These are phyloP conservation scores for Machimus atricapillus DNA, from an alignment of 2,888 invertebrate species.

Conservation along the genomic window DNA sequence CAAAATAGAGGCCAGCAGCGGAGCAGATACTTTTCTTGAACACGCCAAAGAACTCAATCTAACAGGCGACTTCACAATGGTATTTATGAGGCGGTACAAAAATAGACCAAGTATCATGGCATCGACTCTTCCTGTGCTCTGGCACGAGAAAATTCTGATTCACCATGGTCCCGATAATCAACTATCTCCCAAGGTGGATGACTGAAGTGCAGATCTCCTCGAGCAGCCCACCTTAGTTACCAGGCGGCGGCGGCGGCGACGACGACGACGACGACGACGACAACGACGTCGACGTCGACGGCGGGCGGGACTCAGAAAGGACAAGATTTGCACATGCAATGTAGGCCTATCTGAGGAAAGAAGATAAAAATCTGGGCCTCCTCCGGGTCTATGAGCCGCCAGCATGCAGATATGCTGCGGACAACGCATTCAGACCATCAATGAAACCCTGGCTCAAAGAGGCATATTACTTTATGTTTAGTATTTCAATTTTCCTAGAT, in stretches of 20 bases:
- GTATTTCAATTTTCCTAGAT: not conserved
- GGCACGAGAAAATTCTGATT: not conserved
- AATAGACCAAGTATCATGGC: slow-evolving; percentile 36
- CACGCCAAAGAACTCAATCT: slow-evolving; percentile 26
- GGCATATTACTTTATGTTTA: not conserved
- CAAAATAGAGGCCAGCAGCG: not conserved
- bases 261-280: too few relatives aligned
- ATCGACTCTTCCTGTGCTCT: slow-evolving; percentile 22
- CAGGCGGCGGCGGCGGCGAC: not conserved
- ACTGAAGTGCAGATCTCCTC: not conserved
- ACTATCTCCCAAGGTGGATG: not conserved
- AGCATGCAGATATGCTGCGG: not conserved
- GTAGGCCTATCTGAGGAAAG: not conserved
- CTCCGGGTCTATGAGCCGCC: not conserved
- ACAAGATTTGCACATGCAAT: not conserved
- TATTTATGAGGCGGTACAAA: slow-evolving; percentile 11
- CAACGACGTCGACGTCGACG: too few relatives aligned
- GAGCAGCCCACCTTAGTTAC: not conserved
- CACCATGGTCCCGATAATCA: slow-evolving; percentile 8
- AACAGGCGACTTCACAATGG: slow-evolving; percentile 29
- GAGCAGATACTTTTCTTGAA: slow-evolving; percentile 14
- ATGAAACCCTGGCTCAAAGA: not conserved
- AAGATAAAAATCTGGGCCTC: not conserved
- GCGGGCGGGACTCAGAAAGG: not conserved
- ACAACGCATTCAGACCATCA: not conserved